Conservation (phyloP, 2,113 vertebrate genomes). For the Aptenodytes patagonicus region DNA sequence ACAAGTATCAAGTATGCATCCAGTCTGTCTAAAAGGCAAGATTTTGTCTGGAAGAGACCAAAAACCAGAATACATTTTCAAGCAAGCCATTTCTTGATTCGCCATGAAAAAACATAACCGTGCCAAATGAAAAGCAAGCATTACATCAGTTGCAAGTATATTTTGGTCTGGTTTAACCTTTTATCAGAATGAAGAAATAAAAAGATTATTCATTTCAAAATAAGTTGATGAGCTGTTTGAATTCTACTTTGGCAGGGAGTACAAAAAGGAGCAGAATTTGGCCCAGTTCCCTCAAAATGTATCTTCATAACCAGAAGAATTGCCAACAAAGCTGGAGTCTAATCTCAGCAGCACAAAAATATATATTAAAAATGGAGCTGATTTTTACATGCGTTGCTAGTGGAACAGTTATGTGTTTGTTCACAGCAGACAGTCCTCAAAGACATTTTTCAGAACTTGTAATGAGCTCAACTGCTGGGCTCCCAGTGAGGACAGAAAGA, state of each 20-base stretch:
- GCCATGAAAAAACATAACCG: neutral
- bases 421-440: neutral
- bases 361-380: neutral
- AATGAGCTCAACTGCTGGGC: neutral
- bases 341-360: neutral
- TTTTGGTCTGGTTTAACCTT: neutral
- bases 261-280: neutral
- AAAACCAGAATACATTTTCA: neutral
- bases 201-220: neutral
- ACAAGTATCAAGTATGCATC: neutral
- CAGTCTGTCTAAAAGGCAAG: neutral
- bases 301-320: neutral
- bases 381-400: neutral
- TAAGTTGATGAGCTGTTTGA: neutral
- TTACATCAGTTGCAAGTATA: neutral
- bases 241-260: neutral
- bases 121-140: neutral
- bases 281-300: neutral
- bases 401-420: neutral
- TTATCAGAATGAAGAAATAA: neutral
- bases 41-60: neutral
- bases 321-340: neutral
- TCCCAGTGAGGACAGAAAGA: neutral
- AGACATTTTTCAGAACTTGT: neutral
- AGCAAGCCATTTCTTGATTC: slow-evolving; percentile 17